phyloP scores from a whole-genome alignment of 2,888 invertebrate species.

The Drosophila anomelani region DNA sequence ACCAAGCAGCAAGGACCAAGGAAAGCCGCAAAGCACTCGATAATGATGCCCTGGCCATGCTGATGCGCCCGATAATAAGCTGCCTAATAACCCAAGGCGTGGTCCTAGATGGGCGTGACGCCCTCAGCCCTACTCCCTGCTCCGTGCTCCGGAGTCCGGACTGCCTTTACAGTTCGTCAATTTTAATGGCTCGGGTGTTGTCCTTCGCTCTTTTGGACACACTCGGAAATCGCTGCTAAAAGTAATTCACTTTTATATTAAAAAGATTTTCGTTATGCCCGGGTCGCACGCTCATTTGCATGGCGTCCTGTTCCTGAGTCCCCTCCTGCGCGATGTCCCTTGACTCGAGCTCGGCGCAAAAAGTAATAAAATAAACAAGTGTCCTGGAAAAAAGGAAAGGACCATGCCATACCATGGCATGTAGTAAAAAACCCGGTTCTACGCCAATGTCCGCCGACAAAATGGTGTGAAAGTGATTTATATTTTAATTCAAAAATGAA shows the following conservation, averaged over 20 bases:
- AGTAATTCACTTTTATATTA: conserved; percentile 80
- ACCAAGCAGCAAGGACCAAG: conserved; percentile 10
- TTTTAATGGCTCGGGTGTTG: conserved; percentile 67
- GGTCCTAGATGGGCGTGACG: conserved; percentile 35
- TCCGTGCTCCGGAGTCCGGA: background rate
- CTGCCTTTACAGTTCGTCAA: conserved; percentile 82
- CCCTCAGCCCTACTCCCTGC: conserved; percentile 1
- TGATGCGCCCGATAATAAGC: conserved; percentile 73
- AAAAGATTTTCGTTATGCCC: conserved; percentile 67
- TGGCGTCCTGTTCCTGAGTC: conserved; percentile 37
- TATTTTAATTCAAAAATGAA: conserved; percentile 82
- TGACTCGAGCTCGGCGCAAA: conserved; percentile 41
- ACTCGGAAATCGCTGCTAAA: conserved; percentile 78
- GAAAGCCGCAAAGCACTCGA: conserved; percentile 74
- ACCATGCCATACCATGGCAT: conserved; percentile 26
- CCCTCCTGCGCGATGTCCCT: conserved; percentile 1
- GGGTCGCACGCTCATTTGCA: conserved; percentile 66
- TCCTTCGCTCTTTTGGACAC: conserved; percentile 50
- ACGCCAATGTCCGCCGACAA: conserved; percentile 58
- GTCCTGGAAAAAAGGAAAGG: conserved; percentile 56
- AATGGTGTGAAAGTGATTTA: conserved; percentile 82
- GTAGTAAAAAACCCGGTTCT: conserved; percentile 39
- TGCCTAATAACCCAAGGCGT: conserved; percentile 75
- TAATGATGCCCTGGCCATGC: conserved; percentile 65
- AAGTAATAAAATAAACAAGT: conserved; percentile 79